A percentile compares a stretch with the other conserved stretches of the same genome.
Conservation (phyloP, 2,797 vertebrate genomes). For the Cottoperca gobio region DNA sequence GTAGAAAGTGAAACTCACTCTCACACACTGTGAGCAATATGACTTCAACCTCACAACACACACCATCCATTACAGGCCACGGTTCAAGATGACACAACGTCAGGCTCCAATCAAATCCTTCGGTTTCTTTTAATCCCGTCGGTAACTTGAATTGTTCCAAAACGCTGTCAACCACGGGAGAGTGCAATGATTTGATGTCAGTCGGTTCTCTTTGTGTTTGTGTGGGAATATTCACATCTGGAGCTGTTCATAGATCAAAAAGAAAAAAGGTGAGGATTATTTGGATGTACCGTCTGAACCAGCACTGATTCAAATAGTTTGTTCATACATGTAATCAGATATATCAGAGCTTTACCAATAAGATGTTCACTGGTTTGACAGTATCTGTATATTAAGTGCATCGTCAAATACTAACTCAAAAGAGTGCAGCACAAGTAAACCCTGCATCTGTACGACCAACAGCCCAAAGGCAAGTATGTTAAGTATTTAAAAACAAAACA, state of each 20-base stretch:
- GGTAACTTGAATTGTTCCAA: constrained; percentile 25
- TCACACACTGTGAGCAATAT: constrained; percentile 20
- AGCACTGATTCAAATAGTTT: background rate
- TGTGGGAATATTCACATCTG: constrained; percentile 31
- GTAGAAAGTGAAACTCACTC: constrained; percentile 57
- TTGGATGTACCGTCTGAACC: background rate
- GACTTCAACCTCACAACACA: constrained; percentile 46
- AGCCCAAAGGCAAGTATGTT: background rate
- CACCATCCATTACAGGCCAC: constrained; percentile 32
- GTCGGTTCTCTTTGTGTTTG: constrained; percentile 5
- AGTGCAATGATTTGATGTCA: constrained; percentile 6
- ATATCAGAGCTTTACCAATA: background rate
- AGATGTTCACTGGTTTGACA: background rate
- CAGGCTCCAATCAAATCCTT: constrained; percentile 12
- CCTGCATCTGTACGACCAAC: background rate
- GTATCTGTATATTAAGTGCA: background rate
- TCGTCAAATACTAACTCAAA: background rate
- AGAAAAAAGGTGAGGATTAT: constrained; percentile 10
- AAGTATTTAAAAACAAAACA: background rate
- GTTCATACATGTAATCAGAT: constrained; percentile 1
- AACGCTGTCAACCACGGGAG: constrained; percentile 4
- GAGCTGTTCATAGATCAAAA: constrained; percentile 17
- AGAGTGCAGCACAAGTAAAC: background rate
- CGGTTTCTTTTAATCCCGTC: constrained; percentile 22
- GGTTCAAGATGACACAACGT: constrained; percentile 21